Base-by-base conservation (phyloP, 92 coral and sea anemone species). In the Hydrozoanthus gracilis region DNA sequence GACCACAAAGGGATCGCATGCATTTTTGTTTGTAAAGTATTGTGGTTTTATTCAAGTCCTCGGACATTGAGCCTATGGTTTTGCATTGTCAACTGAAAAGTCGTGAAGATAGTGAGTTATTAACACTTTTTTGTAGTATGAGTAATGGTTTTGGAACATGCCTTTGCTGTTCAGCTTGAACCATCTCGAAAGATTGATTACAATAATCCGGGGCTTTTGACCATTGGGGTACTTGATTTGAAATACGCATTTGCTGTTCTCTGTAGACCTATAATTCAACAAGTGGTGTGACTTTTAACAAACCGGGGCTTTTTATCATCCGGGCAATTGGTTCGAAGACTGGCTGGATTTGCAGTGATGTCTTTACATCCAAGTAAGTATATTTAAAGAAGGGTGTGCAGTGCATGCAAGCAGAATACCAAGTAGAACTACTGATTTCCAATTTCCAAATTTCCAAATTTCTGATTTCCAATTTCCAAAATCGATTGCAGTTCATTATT, bases 321-420 rank as follows among this genome's bases (percentile, higher is more conserved):
- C 84, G 98, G 86, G 95, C 94, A 44, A 11, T 94, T 45, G 90
- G 93, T 20, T 83, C 87, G 71, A 94, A 91, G 79, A 76, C 88
- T 8, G 95, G 95, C 60, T 93, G 95, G 94, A 92, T 93, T 8
- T 68, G 78, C 12, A 94, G 98, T 68, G 77, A 69, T 3, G 80
- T 91, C 1, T 94, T 86, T 68, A 94, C 94, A 17, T 94, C 98
- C 14, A 94, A 91, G 98, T 92, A 73, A 66, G 92, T 67, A n/a
- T n/a, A 12, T 14, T 48, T 52, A 7, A 4, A 46, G 62, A 39
- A 60, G 14, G 16, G 14, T 65, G n/a, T 5, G 51, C 27, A 3
- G 14, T 2, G 17, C 47, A 18, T 17, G 47, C 17, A 27, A 14
- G 15, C 8, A n/a, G 17, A 64, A 64, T 64, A 16, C 5, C 6